Base-by-base conservation (phyloP, 2,797 vertebrate species). In the Salarias fasciatus region DNA sequence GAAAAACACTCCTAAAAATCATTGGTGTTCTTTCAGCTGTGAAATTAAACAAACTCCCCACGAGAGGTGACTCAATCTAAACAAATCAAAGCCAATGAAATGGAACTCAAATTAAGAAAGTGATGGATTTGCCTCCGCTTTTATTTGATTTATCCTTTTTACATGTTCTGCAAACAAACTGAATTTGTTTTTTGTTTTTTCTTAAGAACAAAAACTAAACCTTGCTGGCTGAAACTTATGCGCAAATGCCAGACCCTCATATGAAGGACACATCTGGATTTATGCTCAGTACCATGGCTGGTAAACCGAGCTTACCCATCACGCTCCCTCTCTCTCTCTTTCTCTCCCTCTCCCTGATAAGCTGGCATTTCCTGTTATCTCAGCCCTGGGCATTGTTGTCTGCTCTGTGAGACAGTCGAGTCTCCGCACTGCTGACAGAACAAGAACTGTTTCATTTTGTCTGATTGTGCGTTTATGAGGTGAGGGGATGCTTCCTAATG, bases 331-430 rank as follows among this genome's bases (percentile, higher is more conserved):
- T 63, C 63, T 63, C 64, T 42, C 67, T 73, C 63, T 77, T 72
- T 65, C 70, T 59, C 73, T 63, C 79, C 56, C 62, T 72, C 59
- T 81, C 74, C 76, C 68, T 75, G 82, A 91, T 90, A 90, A 90
- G 86, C 83, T 90, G 90, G 88, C 84, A 91, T 91, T 93, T 93
- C 92, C 90, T 92, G 91, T 92, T 92, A 89, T 91, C 85, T 89
- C 72, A 70, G 83, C 82, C 60, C 50, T 74, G 72, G 79, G 78
- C 79, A 86, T 88, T 91, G 90, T 90, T 88, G 87, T 90, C 85
- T 82, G 77, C 77, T 69, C 67, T 80, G 72, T 80, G 77, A 85
- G 86, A 77, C 75, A 60, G 82, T 51, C 29, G 66, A 72, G 65
- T 70, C 75, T 69, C 79, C 70, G 82, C 78, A 42, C 69, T 64